Evolutionary conservation across 2,888 invertebrate genomes (phyloP), one percentile per base, ranked within the genome.

Genomic region (Agonum fuliginosum): DNA sequence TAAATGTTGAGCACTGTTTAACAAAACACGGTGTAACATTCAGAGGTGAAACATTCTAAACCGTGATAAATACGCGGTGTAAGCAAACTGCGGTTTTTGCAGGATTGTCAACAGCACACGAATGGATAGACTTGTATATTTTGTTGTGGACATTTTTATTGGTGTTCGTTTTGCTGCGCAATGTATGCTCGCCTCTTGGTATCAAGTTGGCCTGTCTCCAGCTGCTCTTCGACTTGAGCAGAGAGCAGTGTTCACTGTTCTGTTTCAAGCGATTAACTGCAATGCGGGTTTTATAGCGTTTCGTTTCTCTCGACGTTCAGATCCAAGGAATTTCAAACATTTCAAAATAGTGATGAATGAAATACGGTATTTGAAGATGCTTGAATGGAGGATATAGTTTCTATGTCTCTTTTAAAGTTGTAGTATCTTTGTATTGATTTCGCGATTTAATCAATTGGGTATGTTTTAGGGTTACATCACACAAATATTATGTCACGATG

Each of bases 201-300:
- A 58, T 73, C 58, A 54, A n/a, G 54, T 54, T 73, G 73, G 73
- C 37, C 22, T 58, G 19, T 58, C 54, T 73, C 73, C 73, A 73
- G 58, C 58, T 73, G 12, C 37, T 34, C 62, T n/a, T 4, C 30
- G 12, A 34, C 34, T 17, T 6, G 34, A 34, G 5, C 8, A 34
- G 34, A n/a, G n/a, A n/a, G n/a, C n/a, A n/a, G n/a, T n/a, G n/a
- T n/a, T n/a, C 22, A 22, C 54, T 20, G 27, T 27, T 62, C 34
- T 27, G 34, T 62, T 62, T 62, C 17, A 41, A 73, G 58, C 58
- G 73, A 73, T 73, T 73, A 73, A 73, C 73, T 73, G 73, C 73
- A 73, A 22, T 73, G 73, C 73, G 58, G 73, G 58, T 58, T 54
- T 58, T 73, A 37, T 17, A 72, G 37, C 37, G 37, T 37, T 73